Base-by-base conservation (phyloP, 2,888 invertebrate genomes). In the Tipula helvola region DNA sequence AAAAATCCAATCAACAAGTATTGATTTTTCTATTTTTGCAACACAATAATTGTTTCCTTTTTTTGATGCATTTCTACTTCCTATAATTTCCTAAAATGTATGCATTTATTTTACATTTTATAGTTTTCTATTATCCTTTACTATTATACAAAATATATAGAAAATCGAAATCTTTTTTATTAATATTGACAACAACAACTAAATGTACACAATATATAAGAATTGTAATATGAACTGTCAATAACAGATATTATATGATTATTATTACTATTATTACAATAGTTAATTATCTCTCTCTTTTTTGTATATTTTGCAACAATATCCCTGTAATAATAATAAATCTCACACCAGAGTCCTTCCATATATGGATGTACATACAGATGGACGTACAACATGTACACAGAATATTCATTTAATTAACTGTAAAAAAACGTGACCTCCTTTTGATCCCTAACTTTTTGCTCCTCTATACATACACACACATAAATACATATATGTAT, bases 1-100 rank as follows among this genome's bases (percentile, higher is more conserved):
- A 71, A 71, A 71, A 71, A 71, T 71, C 71, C 71, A 71, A 71
- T 71, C 71, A 71, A 71, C 71, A 71, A 71, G 71, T 71, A 71
- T 71, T 71, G 71, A 71, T 71, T 71, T 71, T 71, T 10, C 71
- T 71, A 71, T 28, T 71, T 71, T 71, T 71, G 10, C 71, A 71
- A 28, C 71, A 71, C 71, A 71, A 71, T 71, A 71, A 71, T 71
- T 71, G 28, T 71, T 71, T 71, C 71, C 71, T 71, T 71, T 71
- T 71, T 71, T 0, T 71, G 71, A 71, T 71, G 71, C 71, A 28
- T 28, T 71, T 52, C 28, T 71, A 71, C 71, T 71, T 71, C 71
- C 71, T 28, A 71, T 28, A 71, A 71, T 71, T 71, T 71, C 71
- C 71, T 71, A 71, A 71, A 71, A 71, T 71, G 28, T 71, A 71